Evolutionary conservation across 2,888 invertebrate genomes (phyloP).

Genomic region (Leptinotarsa rubiginosa): DNA sequence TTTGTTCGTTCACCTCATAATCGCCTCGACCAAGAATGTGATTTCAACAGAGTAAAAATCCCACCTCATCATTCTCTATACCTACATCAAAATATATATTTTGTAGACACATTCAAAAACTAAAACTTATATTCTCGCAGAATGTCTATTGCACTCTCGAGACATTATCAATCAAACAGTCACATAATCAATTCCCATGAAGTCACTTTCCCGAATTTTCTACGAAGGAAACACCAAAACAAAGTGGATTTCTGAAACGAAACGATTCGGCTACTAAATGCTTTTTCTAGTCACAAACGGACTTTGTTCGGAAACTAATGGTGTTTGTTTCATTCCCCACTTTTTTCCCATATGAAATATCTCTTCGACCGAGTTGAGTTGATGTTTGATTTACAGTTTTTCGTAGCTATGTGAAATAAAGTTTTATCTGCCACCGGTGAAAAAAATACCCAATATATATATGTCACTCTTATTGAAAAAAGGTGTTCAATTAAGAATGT

Average conservation of each 20-base stretch:
- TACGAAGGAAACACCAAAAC: background rate
- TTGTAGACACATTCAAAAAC: background rate
- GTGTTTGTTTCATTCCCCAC: background rate
- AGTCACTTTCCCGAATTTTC: background rate
- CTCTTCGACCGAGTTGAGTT: background rate
- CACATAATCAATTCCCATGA: background rate
- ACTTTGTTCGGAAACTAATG: background rate
- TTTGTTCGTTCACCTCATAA: no score
- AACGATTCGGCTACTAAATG: background rate
- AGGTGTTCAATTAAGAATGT: no score
- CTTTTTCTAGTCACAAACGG: conserved; percentile 5
- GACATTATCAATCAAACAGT: conserved; percentile 1
- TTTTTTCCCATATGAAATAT: conserved; percentile 1
- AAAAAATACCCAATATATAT: no score
- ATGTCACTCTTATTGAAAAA: no score
- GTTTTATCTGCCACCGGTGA: no score
- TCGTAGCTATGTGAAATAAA: background rate
- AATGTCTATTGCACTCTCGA: background rate
- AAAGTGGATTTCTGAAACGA: background rate
- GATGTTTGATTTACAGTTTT: background rate
- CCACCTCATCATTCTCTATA: background rate
- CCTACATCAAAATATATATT: background rate
- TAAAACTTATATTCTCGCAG: background rate
- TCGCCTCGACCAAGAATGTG: background rate
- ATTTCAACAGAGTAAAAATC: background rate